Percentiles rank a stretch among this genome's conserved stretches.
These are phyloP conservation scores for Lutjanus erythropterus DNA, from an alignment of 2,113 vertebrate genomes.

Conservation along the genomic window DNA sequence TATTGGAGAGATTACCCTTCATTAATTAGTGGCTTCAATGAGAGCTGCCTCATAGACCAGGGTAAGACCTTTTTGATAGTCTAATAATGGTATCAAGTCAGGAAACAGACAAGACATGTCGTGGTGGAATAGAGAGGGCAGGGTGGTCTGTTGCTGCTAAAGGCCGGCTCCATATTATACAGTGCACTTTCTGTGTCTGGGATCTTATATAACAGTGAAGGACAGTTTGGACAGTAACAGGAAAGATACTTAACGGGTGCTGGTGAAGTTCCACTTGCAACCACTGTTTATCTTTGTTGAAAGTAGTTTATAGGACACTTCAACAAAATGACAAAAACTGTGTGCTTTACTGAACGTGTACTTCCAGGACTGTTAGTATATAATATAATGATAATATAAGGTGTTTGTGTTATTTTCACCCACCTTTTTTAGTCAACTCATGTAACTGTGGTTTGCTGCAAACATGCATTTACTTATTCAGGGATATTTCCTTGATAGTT, in stretches of 20 bases:
- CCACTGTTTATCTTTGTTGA: neutral
- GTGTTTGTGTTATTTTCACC: neutral
- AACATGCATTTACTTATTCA: no score
- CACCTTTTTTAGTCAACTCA: no score
- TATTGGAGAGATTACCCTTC: constrained; percentile 96
- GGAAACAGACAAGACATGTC: constrained; percentile 53
- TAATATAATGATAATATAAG: no score
- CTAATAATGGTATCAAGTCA: constrained; percentile 40
- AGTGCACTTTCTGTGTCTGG: neutral
- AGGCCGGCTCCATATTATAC: neutral
- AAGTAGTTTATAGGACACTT: neutral
- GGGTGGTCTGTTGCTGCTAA: constrained; percentile 11
- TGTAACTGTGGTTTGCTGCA: no score
- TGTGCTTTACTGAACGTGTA: neutral
- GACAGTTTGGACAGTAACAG: neutral
- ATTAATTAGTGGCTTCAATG: constrained; percentile 89
- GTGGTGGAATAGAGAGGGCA: neutral
- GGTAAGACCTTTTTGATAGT: constrained; percentile 81
- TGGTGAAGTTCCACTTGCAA: neutral
- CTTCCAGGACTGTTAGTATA: neutral
- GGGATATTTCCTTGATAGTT: no score
- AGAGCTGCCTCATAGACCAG: constrained; percentile 90
- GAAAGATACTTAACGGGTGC: no score
- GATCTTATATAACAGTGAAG: neutral
- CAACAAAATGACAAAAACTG: no score